Evolutionary conservation across 1,140 invertebrate genomes (phyloP).

Genomic region (Zaprionus taronus): DNA sequence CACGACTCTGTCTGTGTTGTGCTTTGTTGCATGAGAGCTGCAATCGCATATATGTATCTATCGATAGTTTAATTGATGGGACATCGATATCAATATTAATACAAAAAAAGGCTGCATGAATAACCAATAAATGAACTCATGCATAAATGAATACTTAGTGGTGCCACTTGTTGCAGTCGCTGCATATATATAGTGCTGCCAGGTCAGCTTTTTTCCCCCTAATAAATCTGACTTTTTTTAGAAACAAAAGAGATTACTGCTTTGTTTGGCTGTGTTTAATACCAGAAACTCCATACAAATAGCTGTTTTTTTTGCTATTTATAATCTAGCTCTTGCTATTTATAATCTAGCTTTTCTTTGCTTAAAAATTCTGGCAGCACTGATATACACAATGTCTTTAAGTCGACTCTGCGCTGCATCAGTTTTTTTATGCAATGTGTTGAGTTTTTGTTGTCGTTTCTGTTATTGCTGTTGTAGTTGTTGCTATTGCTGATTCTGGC

Average conservation of each 20-base stretch:
- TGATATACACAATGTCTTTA: background rate
- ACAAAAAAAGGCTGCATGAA: too few relatives aligned
- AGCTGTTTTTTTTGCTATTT: too few relatives aligned
- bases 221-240: too few relatives aligned
- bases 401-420: background rate
- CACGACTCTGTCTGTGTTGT: conserved; percentile 5
- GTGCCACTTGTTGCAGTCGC: background rate
- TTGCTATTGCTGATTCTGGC: conserved; percentile 42
- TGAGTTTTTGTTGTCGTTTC: conserved; percentile 31
- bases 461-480: conserved; percentile 14
- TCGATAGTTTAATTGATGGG: background rate
- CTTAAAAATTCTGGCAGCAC: too few relatives aligned
- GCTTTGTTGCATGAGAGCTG: conserved; percentile 7
- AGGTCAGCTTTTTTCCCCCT: too few relatives aligned
- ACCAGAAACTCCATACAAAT: too few relatives aligned
- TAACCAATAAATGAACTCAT: background rate
- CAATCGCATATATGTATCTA: background rate
- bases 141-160: too few relatives aligned
- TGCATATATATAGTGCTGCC: too few relatives aligned
- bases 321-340: too few relatives aligned
- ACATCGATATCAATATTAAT: background rate
- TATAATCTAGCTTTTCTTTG: too few relatives aligned
- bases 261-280: too few relatives aligned
- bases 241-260: too few relatives aligned
- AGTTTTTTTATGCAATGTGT: conserved; percentile 50